phyloP scores from a whole-genome alignment of 1,140 invertebrate species.

The Drosophila gunungcola region DNA sequence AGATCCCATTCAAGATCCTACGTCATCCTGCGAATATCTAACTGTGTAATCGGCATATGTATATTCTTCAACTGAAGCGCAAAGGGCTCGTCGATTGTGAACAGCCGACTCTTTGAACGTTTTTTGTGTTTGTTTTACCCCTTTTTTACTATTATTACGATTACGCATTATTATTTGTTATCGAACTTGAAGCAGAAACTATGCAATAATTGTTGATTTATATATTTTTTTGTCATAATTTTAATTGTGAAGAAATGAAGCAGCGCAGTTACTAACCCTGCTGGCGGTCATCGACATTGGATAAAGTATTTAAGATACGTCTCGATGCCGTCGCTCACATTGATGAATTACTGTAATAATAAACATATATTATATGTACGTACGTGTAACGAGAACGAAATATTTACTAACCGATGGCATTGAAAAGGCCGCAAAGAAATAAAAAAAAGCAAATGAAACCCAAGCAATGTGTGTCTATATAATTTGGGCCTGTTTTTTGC shows the following conservation, averaged over 20 bases:
- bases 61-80: slow-evolving; percentile 46
- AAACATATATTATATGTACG: slow-evolving; percentile 49
- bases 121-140: slow-evolving; percentile 72
- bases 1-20: slow-evolving; percentile 1
- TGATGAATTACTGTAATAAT: slow-evolving; percentile 52
- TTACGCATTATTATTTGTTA: slow-evolving; percentile 73
- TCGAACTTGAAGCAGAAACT: slow-evolving; percentile 68
- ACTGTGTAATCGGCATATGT: slow-evolving; percentile 19
- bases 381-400: slow-evolving; percentile 45
- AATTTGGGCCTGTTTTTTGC: too few species aligned
- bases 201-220: slow-evolving; percentile 78
- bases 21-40: slow-evolving; percentile 36
- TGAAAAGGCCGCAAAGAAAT: slow-evolving; percentile 53
- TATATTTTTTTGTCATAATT: slow-evolving; percentile 73
- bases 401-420: slow-evolving; percentile 37
- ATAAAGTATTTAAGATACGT: not conserved
- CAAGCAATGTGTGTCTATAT: slow-evolving; percentile 23
- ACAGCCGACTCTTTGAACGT: slow-evolving; percentile 68
- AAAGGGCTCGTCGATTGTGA: slow-evolving; percentile 69
- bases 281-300: slow-evolving; percentile 26
- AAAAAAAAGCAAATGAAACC: slow-evolving; percentile 51
- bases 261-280: slow-evolving; percentile 45
- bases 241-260: slow-evolving; percentile 45
- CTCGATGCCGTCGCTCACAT: slow-evolving; percentile 31
- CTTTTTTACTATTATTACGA: slow-evolving; percentile 69